These are phyloP conservation scores for Gadopsis bispinosus DNA, from an alignment of 2,797 vertebrate species.

Conservation along the genomic window DNA sequence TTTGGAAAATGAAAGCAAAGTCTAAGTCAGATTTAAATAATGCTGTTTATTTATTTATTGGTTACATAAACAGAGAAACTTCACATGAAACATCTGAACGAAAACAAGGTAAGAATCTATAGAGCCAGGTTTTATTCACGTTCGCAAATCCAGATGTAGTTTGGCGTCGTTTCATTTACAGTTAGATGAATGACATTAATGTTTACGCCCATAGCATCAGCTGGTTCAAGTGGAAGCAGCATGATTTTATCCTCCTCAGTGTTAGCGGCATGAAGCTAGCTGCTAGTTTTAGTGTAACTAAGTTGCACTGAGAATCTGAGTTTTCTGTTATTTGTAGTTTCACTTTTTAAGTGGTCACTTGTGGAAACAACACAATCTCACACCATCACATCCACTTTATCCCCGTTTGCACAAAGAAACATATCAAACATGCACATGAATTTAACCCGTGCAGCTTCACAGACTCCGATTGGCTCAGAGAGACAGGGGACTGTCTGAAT, in stretches of 20 bases:
- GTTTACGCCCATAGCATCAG: neutral
- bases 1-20: neutral
- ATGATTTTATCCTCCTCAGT: no score
- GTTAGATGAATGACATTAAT: no score
- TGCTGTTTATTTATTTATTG: neutral
- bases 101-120: neutral
- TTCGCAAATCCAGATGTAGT: neutral
- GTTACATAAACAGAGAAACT: neutral
- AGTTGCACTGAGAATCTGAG: no score
- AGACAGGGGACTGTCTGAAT: neutral
- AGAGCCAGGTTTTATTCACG: neutral
- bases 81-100: neutral
- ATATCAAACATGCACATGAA: neutral
- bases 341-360: no score
- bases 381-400: neutral
- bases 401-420: neutral
- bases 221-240: no score
- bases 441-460: neutral
- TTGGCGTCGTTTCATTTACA: neutral
- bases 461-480: constrained; percentile 10
- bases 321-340: no score
- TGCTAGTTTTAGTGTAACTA: no score
- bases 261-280: neutral
- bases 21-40: neutral
- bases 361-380: neutral